Percentiles rank a stretch among this genome's conserved stretches.
phyloP scores from a whole-genome alignment of 1,140 invertebrate genomes.

The Coptotermes formosanus region DNA sequence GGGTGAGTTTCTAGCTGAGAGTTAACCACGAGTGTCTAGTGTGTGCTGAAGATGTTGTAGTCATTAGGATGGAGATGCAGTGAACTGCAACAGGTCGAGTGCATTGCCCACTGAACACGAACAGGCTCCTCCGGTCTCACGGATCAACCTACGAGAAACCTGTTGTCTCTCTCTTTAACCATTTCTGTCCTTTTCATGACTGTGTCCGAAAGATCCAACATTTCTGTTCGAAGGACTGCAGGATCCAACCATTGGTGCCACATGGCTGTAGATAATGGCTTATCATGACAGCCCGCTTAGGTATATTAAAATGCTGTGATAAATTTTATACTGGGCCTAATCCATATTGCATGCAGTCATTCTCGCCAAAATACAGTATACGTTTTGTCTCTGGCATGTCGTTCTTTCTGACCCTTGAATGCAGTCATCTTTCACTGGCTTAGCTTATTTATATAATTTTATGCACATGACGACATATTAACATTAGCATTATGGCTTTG shows the following conservation, averaged over 20 bases:
- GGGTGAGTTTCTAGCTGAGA: background rate
- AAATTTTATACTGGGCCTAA: background rate
- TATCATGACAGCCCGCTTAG: background rate
- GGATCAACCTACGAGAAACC: background rate
- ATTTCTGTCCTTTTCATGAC: background rate
- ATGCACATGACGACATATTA: background rate
- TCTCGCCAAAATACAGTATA: background rate
- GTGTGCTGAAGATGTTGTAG: background rate
- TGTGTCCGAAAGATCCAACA: background rate
- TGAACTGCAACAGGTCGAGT: conserved; percentile 4
- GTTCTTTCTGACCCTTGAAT: background rate
- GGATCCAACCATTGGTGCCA: background rate
- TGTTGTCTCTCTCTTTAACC: background rate
- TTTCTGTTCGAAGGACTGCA: background rate
- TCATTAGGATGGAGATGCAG: conserved; percentile 1
- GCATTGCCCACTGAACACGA: conserved; percentile 16
- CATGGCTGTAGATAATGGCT: background rate
- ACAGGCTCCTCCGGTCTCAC: conserved; percentile 2
- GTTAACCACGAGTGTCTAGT: background rate
- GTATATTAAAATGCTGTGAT: background rate
- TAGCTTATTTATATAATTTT: background rate
- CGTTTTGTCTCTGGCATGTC: background rate
- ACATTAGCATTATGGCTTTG: background rate
- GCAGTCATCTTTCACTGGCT: background rate
- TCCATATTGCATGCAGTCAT: background rate